Base-by-base conservation (phyloP, 2,888 invertebrate species). In the Melanophora roralis region DNA sequence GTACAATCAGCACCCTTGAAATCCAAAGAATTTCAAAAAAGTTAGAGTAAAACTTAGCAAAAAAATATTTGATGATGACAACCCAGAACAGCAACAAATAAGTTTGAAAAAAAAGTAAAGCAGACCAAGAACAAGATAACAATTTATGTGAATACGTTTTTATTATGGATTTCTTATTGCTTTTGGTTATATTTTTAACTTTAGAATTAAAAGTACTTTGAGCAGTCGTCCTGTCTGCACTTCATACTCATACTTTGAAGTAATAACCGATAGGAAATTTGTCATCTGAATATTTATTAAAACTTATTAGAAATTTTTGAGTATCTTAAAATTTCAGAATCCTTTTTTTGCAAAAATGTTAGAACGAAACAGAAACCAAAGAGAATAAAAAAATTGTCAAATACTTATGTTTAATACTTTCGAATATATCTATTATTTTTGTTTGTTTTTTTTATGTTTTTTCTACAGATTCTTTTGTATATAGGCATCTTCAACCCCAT, bases 401-500 rank as follows among this genome's bases (percentile, higher is more conserved):
- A 6, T 34, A 6, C 8, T 34, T 34, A 6, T 34, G 5, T 6
- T 6, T 6, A 34, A 6, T 34, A 8, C 34, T 34, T 34, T 8
- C 34, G 8, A 34, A 34, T 34, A 6, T 34, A 4, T 34, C 34
- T 38, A 38, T 38, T 11, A 11, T 11, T 34, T 34, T 7, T 34
- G 9, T n/a, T n/a, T n/a, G n/a, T n/a, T n/a, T n/a, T n/a, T n/a
- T n/a, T n/a, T n/a, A n/a, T n/a, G n/a, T n/a, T 38, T 3, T 12
- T 38, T 12, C 2, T 7, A n/a, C n/a, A n/a, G n/a, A n/a, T n/a
- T 19, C 12, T 6, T 21, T 38, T 11, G 38, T 60, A 23, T 83
- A 89, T 92, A 93, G 86, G 93, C 93, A 83, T 92, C 92, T 83
- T 91, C 92, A 82, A 92, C 89, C 87, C 93, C 93, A 86, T 92